Evolutionary conservation across 2,888 invertebrate genomes (phyloP).

Genomic region (Dolomedes plantarius): DNA sequence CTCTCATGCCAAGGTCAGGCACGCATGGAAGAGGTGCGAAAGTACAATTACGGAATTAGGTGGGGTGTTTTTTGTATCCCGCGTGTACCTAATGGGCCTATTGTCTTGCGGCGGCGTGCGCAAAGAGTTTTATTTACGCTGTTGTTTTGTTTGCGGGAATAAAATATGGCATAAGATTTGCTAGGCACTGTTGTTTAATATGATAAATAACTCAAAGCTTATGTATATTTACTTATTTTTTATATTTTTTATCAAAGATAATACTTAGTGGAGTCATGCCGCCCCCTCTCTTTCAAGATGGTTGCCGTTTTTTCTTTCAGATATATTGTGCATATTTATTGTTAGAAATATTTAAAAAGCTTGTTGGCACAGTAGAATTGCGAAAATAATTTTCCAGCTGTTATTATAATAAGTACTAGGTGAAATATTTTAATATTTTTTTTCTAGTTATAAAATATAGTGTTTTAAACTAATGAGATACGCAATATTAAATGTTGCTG

Average conservation of each 20-base stretch:
- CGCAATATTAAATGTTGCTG: too few species aligned
- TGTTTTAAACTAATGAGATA: too few species aligned
- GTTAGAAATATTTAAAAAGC: too few species aligned
- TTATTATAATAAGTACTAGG: too few species aligned
- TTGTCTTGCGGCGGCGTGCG: background rate
- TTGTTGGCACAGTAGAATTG: too few species aligned
- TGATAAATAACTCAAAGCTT: constrained; percentile 1
- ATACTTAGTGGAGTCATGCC: background rate
- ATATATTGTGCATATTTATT: too few species aligned
- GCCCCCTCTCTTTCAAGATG: background rate
- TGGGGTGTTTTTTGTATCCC: background rate
- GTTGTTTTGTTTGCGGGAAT: background rate
- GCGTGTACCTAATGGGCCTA: background rate
- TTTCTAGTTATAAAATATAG: too few species aligned
- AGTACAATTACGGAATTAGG: background rate
- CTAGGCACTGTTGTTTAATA: background rate
- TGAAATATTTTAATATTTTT: too few species aligned
- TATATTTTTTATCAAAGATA: too few species aligned
- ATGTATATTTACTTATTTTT: background rate
- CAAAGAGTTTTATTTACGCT: background rate
- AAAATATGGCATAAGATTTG: background rate
- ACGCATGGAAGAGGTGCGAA: constrained; percentile 3
- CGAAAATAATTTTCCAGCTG: too few species aligned
- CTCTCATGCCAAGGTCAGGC: constrained; percentile 13
- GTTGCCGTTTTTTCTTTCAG: background rate